Base-by-base conservation (phyloP, 1,140 invertebrate genomes). In the Heliconius himera region DNA sequence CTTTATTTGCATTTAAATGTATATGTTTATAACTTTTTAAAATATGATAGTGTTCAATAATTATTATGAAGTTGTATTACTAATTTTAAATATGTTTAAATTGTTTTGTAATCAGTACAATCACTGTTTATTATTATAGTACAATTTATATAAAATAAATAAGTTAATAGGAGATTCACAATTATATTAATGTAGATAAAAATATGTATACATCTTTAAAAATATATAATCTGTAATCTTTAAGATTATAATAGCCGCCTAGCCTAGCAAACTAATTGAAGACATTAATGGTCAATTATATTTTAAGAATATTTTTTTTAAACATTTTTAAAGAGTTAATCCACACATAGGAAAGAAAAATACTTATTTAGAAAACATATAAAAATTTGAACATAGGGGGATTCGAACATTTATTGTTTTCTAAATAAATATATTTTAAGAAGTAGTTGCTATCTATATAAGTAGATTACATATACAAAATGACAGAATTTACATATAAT, bases 1-100 rank as follows among this genome's bases (percentile, higher is more conserved):
- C n/a, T 60, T 60, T 60, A 60, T 60, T 60, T 22, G 54, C 54
- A 60, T 60, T 60, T 60, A 60, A 22, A 60, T 26, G 54, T 60
- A 60, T 20, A 56, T 60, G n/a, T n/a, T 8, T 60, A 22, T 8
- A 56, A 22, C 8, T 60, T 60, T 60, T 60, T 26, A 22, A 22
- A 20, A 51, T 56, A 56, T n/a, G n/a, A 3, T 56, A 56, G 20
- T 56, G 20, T 56, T 56, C 8, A 56, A 56, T 22, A 20, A 56
- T n/a, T 56, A 56, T n/a, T 22, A 56, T 51, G 18, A 51, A 20
- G 49, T 5, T 51, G 4, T 20, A 51, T 51, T 51, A 51, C 4
- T 51, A 51, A 51, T 20, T 18, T 20, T 18, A 51, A 51, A 20
- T 20, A 51, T 51, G 49, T 51, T 51, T 51, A 51, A 51, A 22